Evolutionary conservation across 2,113 vertebrate species (phyloP), one percentile per base, ranked within the genome.

Genomic region (Cardinalis cardinalis): DNA sequence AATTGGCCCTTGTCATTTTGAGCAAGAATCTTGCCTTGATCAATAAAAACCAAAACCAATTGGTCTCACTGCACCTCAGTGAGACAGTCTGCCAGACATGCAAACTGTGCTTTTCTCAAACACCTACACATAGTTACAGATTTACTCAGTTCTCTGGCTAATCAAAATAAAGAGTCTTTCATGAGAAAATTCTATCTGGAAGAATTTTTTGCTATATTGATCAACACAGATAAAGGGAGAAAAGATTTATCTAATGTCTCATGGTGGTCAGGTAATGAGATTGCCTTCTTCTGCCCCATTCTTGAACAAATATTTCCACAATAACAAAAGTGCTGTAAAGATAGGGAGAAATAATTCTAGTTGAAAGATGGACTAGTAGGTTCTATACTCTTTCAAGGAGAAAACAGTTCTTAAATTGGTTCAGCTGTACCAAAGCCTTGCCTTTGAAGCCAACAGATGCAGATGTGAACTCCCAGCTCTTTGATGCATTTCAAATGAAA

Each of bases 401-500:
- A 88, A 90, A 84, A 23, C 25, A 55, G 31, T 80, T 80, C 48
- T 83, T 91, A 70, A 88, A 83, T 80, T 71, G 49, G 46, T 76
- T 92, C 68, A 59, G 40, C 75, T 77, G 18, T 77, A 80, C 52
- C 55, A 80, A 92, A 94, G 44, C n/a, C 71, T 88, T 63, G 52
- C 40, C 31, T 94, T 92, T 92, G 85, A 91, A 91, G 71, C 24
- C 46, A 89, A 46, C 55, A 59, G 64, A 87, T 60, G 43, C 43
- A 86, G 78, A 85, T 66, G 51, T 26, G 79, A 94, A 55, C 43
- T 77, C 43, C 28, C n/a, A 68, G 60, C 8, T 91, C 41, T 89
- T 89, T 87, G 77, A 89, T 69, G 32, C 23, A 65, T 92, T 95
- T 84, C 63, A 87, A 92, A 87, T 87, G 3, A 68, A 87, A 90